Evolutionary conservation across 2,888 invertebrate species (phyloP), one percentile per base, ranked within the genome.

Genomic region (Onchidella celtica): DNA sequence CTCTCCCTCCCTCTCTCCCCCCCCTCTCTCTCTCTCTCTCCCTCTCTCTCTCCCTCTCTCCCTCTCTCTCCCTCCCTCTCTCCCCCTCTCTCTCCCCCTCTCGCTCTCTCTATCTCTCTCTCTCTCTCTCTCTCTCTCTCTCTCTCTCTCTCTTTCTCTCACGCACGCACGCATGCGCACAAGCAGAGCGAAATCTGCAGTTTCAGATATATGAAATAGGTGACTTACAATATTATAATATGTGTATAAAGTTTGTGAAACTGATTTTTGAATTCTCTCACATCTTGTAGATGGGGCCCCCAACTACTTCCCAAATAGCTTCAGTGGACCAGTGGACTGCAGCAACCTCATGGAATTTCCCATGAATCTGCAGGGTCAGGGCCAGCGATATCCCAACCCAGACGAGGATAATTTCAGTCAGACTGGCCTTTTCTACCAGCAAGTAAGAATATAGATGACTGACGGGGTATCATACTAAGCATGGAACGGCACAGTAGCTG

Each of bases 301-400:
- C 6, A 99, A 99, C 94, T 99, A 99, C 93, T 98, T 95, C 94
- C 99, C 99, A 0, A 99, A 99, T 94, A 98, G 98, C 85, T 99
- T 98, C 94, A 95, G 95, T 84, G 99, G 98, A 0, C 98, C 98
- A 0, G 84, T 87, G 32, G 95, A 95, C 86, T 88, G 92, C 75
- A 95, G 95, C 85, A 95, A 95, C 88, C 95, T 95, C 0, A 94
- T 95, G 3, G 96, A 96, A 0, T 95, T 95, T 86, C 93, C 95
- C 55, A 86, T 87, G 77, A 80, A 77, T 17, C 4, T 95, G 1
- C 94, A 95, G 78, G 98, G 97, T 0, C 97, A 97, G 90, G 96
- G 97, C 21, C 95, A 95, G 47, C 88, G 97, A 83, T 96, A 96
- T 91, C 96, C 97, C 90, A 95, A 95, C 82, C 95, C 95, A 1